Conservation (phyloP, 2,113 vertebrate genomes). For the Festucalex cinctus region DNA sequence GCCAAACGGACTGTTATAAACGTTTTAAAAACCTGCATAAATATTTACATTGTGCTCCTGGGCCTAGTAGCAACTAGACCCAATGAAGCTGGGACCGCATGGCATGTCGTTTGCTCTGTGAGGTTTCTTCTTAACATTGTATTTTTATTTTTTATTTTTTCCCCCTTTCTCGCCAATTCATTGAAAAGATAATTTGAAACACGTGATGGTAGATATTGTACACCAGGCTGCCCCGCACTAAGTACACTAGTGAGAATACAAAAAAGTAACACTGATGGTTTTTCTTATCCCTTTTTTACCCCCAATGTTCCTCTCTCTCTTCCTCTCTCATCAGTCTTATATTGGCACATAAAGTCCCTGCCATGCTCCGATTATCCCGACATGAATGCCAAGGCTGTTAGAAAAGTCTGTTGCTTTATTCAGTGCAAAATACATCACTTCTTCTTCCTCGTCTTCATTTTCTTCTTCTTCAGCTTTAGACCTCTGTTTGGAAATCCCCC, state of each 20-base stretch:
- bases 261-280: constrained; percentile 85
- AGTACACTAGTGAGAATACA: constrained; percentile 89
- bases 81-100: constrained; percentile 96
- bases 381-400: constrained; percentile 86
- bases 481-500: constrained; percentile 98
- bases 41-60: constrained; percentile 99
- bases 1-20: constrained; percentile 99
- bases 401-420: constrained; percentile 83
- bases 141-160: constrained; percentile 76
- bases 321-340: constrained; percentile 64
- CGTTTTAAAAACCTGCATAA: constrained; percentile 99
- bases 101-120: constrained; percentile 87
- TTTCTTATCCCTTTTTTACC: constrained; percentile 33
- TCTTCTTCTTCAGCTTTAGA: constrained; percentile 72
- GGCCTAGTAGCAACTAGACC: constrained; percentile 97
- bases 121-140: constrained; percentile 93
- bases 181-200: constrained; percentile 96
- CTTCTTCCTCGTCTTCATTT: constrained; percentile 28
- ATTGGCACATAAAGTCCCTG: constrained; percentile 88
- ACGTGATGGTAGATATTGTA: constrained; percentile 99
- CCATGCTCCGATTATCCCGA: constrained; percentile 83
- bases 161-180: constrained; percentile 77
- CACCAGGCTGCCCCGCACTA: constrained; percentile 94
- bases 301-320: constrained; percentile 44
- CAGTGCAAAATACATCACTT: constrained; percentile 84